Evolutionary conservation across 2,113 vertebrate species (phyloP).

Genomic region (Peromyscus polionotus): DNA sequence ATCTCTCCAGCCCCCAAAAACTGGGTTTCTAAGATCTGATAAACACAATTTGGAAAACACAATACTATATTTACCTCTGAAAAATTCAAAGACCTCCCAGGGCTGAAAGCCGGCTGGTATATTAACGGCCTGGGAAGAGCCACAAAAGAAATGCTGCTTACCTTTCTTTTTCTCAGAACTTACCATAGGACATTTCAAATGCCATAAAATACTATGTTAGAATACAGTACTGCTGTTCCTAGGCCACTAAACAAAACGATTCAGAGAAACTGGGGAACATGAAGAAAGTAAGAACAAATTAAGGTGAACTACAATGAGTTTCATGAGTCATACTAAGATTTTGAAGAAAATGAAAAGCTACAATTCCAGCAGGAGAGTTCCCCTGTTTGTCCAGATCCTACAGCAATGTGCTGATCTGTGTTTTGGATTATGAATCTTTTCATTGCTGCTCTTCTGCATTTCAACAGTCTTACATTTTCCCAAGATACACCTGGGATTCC

Average conservation of each 20-base stretch:
- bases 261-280: neutral
- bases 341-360: slow-evolving; percentile 4
- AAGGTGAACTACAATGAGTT: neutral
- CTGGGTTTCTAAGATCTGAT: neutral
- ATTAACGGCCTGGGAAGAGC: neutral
- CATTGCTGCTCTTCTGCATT: neutral
- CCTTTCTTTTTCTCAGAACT: neutral
- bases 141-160: neutral
- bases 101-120: neutral
- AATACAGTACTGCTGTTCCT: neutral
- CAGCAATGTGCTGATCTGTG: neutral
- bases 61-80: slow-evolving; percentile 25
- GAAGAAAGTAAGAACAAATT: neutral
- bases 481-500: neutral
- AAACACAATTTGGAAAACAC: slow-evolving; percentile 20
- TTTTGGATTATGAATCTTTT: neutral
- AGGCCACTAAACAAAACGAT: neutral
- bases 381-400: neutral
- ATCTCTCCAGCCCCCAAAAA: neutral
- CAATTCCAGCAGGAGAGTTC: slow-evolving; percentile 10
- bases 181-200: neutral
- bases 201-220: neutral
- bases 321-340: neutral
- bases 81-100: neutral
- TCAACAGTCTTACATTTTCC: neutral